Percentiles rank a stretch among this genome's conserved stretches.
Evolutionary conservation across 2,797 vertebrate genomes (phyloP).

Genomic region (Pitangus sulphuratus): DNA sequence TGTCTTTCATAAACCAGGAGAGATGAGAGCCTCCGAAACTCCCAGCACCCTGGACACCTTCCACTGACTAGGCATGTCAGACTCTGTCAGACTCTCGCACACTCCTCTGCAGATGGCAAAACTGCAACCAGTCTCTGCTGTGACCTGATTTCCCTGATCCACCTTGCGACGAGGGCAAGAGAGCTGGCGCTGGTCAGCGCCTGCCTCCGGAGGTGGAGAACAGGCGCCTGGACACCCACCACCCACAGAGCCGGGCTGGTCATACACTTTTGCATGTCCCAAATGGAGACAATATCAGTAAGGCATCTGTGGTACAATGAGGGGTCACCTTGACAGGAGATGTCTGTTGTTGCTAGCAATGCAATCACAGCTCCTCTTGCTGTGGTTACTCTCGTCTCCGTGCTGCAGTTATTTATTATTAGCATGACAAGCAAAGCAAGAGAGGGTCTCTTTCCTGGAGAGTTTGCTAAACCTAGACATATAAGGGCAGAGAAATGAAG

Average conservation of each 20-base stretch:
- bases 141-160: neutral
- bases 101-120: constrained; percentile 13
- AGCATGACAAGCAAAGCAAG: neutral
- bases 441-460: neutral
- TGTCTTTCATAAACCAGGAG: neutral
- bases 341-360: neutral
- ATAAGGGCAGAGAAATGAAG: neutral
- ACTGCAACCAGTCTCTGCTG: neutral
- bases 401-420: neutral
- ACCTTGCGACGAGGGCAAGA: accelerated
- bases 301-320: neutral
- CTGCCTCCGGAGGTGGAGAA: neutral
- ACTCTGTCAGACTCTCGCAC: neutral
- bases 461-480: neutral
- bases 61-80: neutral
- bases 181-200: neutral
- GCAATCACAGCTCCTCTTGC: neutral
- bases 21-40: neutral
- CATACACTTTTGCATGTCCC: accelerated
- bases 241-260: neutral
- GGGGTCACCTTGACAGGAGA: neutral
- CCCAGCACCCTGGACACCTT: neutral
- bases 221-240: accelerated
- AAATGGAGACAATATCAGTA: neutral
- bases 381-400: accelerated